Percentiles rank a stretch among this genome's conserved stretches.
These are phyloP conservation scores for Argynnis bischoffii DNA, from an alignment of 2,888 invertebrate species.

Conservation along the genomic window DNA sequence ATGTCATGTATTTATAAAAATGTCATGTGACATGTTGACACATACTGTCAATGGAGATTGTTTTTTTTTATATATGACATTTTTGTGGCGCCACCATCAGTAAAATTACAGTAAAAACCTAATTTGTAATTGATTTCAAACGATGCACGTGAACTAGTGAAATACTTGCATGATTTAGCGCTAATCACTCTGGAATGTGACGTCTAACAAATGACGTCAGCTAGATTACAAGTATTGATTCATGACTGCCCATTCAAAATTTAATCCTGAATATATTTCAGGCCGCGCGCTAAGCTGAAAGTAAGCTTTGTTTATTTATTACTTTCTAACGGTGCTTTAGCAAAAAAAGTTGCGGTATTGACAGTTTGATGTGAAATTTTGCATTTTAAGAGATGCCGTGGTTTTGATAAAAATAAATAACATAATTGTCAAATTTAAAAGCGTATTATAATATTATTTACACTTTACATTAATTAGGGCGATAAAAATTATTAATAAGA, in stretches of 20 bases:
- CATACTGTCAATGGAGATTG: no score
- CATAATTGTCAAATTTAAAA: no score
- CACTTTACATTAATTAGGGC: no score
- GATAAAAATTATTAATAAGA: no score
- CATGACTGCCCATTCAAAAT: constrained; percentile 38
- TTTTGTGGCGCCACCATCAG: no score
- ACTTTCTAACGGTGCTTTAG: constrained; percentile 23
- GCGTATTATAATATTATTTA: no score
- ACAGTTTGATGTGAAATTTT: constrained; percentile 3
- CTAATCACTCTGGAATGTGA: constrained; percentile 46
- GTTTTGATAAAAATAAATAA: no score
- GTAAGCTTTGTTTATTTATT: constrained; percentile 31
- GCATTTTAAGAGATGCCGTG: no score
- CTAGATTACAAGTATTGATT: constrained; percentile 42
- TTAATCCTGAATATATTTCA: constrained; percentile 38
- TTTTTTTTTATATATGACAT: no score
- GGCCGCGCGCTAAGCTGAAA: constrained; percentile 30
- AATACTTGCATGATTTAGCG: constrained; percentile 49
- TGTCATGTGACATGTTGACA: no score
- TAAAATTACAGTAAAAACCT: neutral
- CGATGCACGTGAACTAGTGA: constrained; percentile 31
- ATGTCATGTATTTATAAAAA: no score
- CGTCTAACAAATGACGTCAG: constrained; percentile 40
- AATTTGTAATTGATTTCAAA: neutral
- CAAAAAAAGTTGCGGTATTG: constrained; percentile 10